These are phyloP conservation scores for Tetheella fluctuosa DNA, from an alignment of 2,888 invertebrate genomes.

Conservation along the genomic window DNA sequence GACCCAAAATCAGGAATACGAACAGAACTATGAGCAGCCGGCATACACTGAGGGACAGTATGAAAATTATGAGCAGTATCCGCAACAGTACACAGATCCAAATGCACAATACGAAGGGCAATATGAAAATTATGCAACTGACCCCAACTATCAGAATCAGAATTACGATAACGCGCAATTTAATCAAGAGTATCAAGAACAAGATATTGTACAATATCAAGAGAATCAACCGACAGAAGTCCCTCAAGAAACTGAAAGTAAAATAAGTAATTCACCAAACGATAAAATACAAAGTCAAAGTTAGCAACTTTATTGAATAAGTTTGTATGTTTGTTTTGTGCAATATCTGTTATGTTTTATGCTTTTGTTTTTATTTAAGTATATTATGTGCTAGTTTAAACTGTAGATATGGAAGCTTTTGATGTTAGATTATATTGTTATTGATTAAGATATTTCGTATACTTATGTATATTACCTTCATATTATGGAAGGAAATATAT, in stretches of 20 bases:
- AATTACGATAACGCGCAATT: conserved; percentile 61
- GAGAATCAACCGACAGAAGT: conserved; percentile 24
- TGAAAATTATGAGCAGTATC: conserved; percentile 64
- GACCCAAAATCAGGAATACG: conserved; percentile 27
- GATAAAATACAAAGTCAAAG: conserved; percentile 63
- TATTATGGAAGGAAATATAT: no score
- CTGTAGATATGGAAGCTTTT: conserved; percentile 45
- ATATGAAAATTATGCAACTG: conserved; percentile 59
- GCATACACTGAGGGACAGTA: conserved; percentile 59
- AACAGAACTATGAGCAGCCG: conserved; percentile 57
- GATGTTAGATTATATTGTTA: conserved; percentile 40
- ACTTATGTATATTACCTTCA: no score
- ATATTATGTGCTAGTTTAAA: conserved; percentile 41
- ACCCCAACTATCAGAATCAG: conserved; percentile 58
- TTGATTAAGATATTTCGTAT: conserved; percentile 5
- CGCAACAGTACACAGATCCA: conserved; percentile 58
- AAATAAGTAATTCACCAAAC: conserved; percentile 48
- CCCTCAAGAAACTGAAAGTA: conserved; percentile 33
- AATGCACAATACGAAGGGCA: conserved; percentile 60
- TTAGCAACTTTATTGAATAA: conserved; percentile 58
- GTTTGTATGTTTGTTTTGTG: conserved; percentile 53
- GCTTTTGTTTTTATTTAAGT: conserved; percentile 43
- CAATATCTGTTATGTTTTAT: conserved; percentile 63
- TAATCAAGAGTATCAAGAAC: conserved; percentile 38
- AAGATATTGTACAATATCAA: conserved; percentile 29